Base-by-base conservation (phyloP, 1,140 invertebrate genomes). In the Magallana angulata region DNA sequence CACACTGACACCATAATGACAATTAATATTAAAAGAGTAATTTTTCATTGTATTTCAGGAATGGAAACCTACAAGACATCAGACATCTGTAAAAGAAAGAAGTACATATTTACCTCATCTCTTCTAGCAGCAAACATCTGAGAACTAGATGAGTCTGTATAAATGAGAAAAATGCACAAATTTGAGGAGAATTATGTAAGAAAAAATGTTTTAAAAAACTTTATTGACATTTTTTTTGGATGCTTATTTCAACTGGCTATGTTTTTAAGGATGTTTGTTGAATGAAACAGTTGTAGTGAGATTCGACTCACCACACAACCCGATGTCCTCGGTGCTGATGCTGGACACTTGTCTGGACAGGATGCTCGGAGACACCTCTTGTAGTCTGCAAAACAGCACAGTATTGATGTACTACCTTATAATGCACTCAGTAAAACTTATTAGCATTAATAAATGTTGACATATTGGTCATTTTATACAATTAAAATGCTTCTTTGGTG, bases 341-440 rank as follows among this genome's bases (percentile, higher is more conserved):
- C 76, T 87, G 16, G 88, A 89, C 5, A 84, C 30, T 24, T 89
- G 88, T 81, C 88, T 60, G 8, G 68, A 76, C n/a, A 85, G 30
- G 18, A 8, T 59, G 59, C 83, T 71, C 0, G 82, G 64, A 36
- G 64, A 58, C 16, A 91, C 30, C 85, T 91, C 90, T 81, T 90
- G 90, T n/a, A 91, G 84, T 86, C 90, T 90, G 59, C 56, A 71
- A 68, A 71, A 8, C n/a, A 85, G 57, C 56, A 1, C n/a, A 57
- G 18, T 48, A 48, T 48, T 2, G 36, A 48, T 48, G 36, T 48
- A n/a, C n/a, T 4, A 48, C 36, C 36, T 48, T 0, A 0, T 3
- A 48, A 48, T 48, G 1, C 36, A 48, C 36, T 48, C 36, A 48
- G 2, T 48, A 48, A 48, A 48, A 48, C 36, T 48, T 48, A 4